phyloP scores from a whole-genome alignment of 2,113 vertebrate genomes.

The Arvicanthis niloticus region DNA sequence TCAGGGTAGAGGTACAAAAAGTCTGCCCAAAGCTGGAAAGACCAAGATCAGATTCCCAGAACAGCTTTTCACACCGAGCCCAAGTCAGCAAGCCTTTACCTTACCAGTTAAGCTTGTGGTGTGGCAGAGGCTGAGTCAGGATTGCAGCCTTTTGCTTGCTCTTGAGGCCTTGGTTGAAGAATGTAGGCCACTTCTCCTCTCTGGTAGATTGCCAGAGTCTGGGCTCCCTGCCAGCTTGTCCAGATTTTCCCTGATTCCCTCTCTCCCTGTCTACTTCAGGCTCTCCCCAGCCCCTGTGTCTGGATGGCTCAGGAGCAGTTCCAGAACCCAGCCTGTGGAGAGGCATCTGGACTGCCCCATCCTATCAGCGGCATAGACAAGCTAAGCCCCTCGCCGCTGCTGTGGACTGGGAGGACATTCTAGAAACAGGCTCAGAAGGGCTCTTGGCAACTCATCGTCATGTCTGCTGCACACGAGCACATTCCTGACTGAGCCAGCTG shows the following conservation, averaged over 20 bases:
- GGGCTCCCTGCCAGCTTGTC: neutral
- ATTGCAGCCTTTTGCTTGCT: neutral
- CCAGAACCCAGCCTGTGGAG: neutral
- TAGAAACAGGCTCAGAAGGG: neutral
- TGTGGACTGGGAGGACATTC: neutral
- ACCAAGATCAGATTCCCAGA: neutral
- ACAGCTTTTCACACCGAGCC: neutral
- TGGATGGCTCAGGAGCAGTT: neutral
- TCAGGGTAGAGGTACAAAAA: fast-evolving
- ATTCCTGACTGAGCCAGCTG: neutral
- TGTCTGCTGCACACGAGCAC: neutral
- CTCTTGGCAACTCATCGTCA: neutral
- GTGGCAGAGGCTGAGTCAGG: too few relatives aligned
- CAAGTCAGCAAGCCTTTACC: neutral
- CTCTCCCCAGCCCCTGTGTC: neutral
- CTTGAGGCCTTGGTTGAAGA: neutral
- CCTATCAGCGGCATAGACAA: neutral
- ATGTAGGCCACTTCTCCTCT: neutral
- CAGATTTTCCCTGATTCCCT: neutral
- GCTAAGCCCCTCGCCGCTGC: neutral
- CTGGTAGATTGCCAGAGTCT: neutral
- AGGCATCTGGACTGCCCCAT: neutral
- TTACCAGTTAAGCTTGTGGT: neutral
- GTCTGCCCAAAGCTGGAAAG: neutral
- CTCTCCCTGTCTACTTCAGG: neutral